Percentiles rank a stretch among this genome's conserved stretches.
Conservation (phyloP, 1,140 invertebrate species). For the Teleogryllus occipitalis region DNA sequence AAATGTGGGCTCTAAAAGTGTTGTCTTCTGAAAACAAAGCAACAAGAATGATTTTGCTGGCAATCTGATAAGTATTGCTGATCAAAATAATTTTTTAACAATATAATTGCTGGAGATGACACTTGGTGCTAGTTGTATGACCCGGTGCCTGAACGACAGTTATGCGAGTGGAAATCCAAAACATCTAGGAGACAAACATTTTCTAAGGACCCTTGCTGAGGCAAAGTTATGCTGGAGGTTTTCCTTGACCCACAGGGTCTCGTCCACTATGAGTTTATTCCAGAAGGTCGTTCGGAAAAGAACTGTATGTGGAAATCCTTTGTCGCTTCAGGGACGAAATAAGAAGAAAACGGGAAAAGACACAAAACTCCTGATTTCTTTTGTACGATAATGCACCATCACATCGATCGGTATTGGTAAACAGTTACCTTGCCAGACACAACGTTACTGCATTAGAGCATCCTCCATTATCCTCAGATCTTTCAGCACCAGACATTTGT, state of each 20-base stretch:
- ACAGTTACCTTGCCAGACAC: neutral
- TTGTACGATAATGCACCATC: neutral
- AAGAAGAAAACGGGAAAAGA: neutral
- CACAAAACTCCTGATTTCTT: neutral
- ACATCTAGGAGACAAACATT: neutral
- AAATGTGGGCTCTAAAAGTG: too few relatives aligned
- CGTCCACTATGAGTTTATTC: constrained; percentile 6
- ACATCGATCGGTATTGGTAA: neutral
- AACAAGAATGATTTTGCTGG: too few relatives aligned
- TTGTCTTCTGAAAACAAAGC: too few relatives aligned
- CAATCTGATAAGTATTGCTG: too few relatives aligned
- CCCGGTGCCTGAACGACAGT: neutral
- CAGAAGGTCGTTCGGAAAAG: neutral
- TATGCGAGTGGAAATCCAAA: neutral
- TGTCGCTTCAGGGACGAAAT: neutral
- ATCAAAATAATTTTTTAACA: too few relatives aligned
- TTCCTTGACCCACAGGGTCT: neutral
- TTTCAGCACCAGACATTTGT: too few relatives aligned
- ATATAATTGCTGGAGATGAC: too few relatives aligned
- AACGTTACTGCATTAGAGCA: neutral
- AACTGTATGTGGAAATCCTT: neutral
- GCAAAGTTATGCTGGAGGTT: neutral
- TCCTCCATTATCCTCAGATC: neutral
- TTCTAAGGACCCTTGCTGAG: neutral
- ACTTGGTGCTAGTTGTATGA: neutral